These are phyloP conservation scores for Coregonus suidteri DNA, from an alignment of 2,797 vertebrate species.

Conservation along the genomic window DNA sequence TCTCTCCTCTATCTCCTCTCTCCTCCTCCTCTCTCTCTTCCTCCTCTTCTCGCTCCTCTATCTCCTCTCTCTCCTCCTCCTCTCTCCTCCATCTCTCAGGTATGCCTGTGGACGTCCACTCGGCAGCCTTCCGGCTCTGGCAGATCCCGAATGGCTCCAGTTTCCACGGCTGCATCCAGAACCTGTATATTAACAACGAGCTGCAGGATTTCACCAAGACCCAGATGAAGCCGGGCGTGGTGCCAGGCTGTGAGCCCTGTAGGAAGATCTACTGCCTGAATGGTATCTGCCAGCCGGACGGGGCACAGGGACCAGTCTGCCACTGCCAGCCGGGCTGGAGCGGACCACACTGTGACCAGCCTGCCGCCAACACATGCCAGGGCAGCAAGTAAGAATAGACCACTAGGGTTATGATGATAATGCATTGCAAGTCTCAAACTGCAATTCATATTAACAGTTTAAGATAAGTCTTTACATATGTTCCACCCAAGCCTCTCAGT, in stretches of 20 bases:
- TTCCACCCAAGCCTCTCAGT: too few species aligned
- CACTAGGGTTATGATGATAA: neutral
- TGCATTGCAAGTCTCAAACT: too few species aligned
- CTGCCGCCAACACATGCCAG: conserved; percentile 83
- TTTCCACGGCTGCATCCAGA: conserved; percentile 97
- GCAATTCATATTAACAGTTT: too few species aligned
- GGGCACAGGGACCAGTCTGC: conserved; percentile 86
- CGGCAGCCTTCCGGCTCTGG: conserved; percentile 90
- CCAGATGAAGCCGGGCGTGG: conserved; percentile 95
- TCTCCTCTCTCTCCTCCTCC: neutral
- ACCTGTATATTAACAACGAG: conserved; percentile 98
- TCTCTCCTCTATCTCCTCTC: too few species aligned
- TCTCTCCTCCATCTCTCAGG: conserved; percentile 64
- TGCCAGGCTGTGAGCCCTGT: conserved; percentile 96
- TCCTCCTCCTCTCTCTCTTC: neutral
- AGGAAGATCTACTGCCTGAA: conserved; percentile 95
- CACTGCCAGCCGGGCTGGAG: conserved; percentile 94
- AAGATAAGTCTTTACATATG: too few species aligned
- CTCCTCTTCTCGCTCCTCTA: conserved; percentile 9
- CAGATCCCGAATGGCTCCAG: conserved; percentile 95
- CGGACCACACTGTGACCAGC: conserved; percentile 90
- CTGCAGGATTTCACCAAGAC: conserved; percentile 99
- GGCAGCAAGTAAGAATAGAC: conserved; percentile 88
- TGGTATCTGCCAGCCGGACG: conserved; percentile 92
- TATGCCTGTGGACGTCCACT: conserved; percentile 93